These are phyloP conservation scores for Lemur catta DNA, from an alignment of 2,797 vertebrate genomes.

Conservation along the genomic window DNA sequence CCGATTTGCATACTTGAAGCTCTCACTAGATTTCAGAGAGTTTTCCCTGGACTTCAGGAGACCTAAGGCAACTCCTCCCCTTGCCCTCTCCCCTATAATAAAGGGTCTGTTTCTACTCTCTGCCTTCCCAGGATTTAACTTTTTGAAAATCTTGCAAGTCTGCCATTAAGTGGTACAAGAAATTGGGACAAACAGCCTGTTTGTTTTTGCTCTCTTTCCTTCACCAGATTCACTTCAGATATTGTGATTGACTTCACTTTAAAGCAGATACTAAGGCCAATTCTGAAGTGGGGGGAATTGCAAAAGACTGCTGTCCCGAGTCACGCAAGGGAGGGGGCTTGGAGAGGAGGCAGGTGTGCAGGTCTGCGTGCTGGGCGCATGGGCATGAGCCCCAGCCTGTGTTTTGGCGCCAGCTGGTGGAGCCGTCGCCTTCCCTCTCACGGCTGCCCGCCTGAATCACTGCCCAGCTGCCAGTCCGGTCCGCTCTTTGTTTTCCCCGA, in stretches of 20 bases:
- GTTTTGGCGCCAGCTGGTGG: slow-evolving; percentile 31
- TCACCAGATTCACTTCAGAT: neutral
- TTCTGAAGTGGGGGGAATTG: neutral
- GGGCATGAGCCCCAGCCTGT: neutral
- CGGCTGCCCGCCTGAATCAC: neutral
- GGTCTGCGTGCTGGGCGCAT: neutral
- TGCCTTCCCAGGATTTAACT: neutral
- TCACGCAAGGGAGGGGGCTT: neutral
- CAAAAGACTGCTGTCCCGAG: neutral
- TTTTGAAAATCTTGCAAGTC: neutral
- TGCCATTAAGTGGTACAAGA: neutral
- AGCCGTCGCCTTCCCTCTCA: neutral
- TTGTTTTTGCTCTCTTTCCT: neutral
- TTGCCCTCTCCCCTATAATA: neutral
- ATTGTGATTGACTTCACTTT: neutral
- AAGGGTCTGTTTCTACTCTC: neutral
- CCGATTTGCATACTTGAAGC: neutral
- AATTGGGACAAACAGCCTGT: neutral
- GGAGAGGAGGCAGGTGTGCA: neutral
- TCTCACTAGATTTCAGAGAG: neutral
- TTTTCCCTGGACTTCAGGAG: neutral
- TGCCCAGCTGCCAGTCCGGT: slow-evolving; percentile 53
- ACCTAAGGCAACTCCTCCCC: neutral
- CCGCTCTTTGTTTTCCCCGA: neutral
- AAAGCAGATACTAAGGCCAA: neutral